Conservation (phyloP, 2,797 vertebrate genomes). For the Rhodeus uyekii region DNA sequence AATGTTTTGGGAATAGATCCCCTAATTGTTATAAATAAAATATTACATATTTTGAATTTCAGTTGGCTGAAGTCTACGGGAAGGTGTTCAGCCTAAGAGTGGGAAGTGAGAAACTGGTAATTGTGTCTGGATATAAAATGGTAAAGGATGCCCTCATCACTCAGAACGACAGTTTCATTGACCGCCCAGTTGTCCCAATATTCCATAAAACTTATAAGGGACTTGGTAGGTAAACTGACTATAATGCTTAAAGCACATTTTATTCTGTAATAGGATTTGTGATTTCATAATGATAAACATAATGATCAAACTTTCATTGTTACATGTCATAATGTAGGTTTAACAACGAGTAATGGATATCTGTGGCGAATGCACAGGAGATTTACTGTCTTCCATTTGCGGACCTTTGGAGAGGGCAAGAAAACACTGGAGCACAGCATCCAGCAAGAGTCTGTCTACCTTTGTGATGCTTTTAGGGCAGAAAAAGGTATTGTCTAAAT, state of each 20-base stretch:
- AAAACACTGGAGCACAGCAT: slow-evolving; percentile 66
- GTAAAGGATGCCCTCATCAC: slow-evolving; percentile 74
- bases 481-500: slow-evolving; percentile 69
- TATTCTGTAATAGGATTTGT: background rate
- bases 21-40: too few species aligned
- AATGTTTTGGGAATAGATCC: too few species aligned
- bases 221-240: slow-evolving; percentile 65
- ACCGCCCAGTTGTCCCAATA: slow-evolving; percentile 68
- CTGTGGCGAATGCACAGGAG: slow-evolving; percentile 75
- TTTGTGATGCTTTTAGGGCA: slow-evolving; percentile 74
- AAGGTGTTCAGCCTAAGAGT: slow-evolving; percentile 73
- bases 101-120: slow-evolving; percentile 69
- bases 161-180: slow-evolving; percentile 71
- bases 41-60: too few species aligned
- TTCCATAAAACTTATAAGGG: slow-evolving; percentile 61
- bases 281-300: background rate
- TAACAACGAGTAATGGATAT: slow-evolving; percentile 71
- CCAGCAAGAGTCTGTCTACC: slow-evolving; percentile 67
- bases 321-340: too few species aligned
- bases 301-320: background rate
- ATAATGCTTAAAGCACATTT: background rate
- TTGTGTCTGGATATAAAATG: slow-evolving; percentile 72
- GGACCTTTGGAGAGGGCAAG: slow-evolving; percentile 71
- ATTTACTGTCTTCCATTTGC: slow-evolving; percentile 71
- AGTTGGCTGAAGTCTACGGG: slow-evolving; percentile 72